phyloP scores from a whole-genome alignment of 2,113 vertebrate species.

The Macrotis lagotis region DNA sequence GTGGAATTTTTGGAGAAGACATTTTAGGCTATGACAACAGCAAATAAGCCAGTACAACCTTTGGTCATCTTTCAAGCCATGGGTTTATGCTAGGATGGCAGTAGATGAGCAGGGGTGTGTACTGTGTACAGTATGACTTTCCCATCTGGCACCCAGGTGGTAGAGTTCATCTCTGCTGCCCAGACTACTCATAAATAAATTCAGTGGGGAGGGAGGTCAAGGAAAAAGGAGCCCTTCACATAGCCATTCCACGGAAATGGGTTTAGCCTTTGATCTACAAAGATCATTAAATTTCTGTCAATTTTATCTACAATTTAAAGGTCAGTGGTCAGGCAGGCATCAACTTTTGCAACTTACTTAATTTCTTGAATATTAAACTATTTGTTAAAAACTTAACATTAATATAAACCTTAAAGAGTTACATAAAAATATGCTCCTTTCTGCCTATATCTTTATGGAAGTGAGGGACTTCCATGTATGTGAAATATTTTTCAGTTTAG shows the following conservation, averaged over 20 bases:
- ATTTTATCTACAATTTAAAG: background rate
- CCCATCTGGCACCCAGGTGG: conserved; percentile 69
- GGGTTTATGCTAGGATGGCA: background rate
- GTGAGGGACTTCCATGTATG: background rate
- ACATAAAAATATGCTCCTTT: background rate
- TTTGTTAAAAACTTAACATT: background rate
- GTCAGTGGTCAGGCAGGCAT: background rate
- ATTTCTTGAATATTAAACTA: background rate
- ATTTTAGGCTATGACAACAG: conserved; percentile 51
- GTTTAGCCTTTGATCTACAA: conserved; percentile 25
- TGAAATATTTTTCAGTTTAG: background rate
- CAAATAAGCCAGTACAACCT: conserved; percentile 30
- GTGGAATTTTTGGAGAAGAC: conserved; percentile 54
- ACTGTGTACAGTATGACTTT: background rate
- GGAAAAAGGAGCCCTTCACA: background rate
- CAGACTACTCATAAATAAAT: background rate
- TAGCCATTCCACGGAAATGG: conserved; percentile 11
- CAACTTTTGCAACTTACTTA: background rate
- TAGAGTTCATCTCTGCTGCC: background rate
- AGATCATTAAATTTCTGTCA: conserved; percentile 34
- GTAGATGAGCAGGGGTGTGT: background rate
- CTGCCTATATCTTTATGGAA: background rate
- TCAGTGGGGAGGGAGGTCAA: background rate
- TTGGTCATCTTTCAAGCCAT: background rate
- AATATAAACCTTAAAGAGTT: background rate